Conservation (phyloP, 2,113 vertebrate genomes). For the Astatoreochromis straeleni region DNA sequence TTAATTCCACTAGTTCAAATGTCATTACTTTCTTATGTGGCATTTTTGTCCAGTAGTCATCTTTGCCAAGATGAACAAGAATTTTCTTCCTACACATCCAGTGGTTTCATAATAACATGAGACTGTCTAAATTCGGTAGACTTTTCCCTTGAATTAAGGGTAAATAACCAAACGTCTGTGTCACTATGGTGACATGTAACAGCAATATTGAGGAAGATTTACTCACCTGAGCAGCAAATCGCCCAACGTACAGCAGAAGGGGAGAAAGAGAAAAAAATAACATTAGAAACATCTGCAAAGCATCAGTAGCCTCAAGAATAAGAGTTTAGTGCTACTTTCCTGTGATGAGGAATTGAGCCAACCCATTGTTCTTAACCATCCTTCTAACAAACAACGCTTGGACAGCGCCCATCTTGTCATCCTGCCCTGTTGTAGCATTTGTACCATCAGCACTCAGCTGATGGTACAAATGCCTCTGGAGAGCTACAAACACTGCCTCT, state of each 20-base stretch:
- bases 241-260: background rate
- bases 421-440: background rate
- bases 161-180: background rate
- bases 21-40: background rate
- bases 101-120: background rate
- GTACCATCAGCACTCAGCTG: constrained; percentile 11
- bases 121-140: background rate
- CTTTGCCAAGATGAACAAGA: background rate
- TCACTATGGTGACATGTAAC: background rate
- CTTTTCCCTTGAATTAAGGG: background rate
- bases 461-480: constrained; percentile 20
- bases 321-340: background rate
- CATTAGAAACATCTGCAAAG: background rate
- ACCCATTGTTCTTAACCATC: background rate
- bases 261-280: background rate
- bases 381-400: background rate
- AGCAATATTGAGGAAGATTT: background rate
- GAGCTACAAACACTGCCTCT: background rate
- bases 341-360: background rate
- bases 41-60: background rate
- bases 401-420: background rate
- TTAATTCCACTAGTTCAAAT: background rate
- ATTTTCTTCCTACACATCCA: background rate
- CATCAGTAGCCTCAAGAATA: background rate
- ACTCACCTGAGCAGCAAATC: constrained; percentile 23